Evolutionary conservation across 2,888 invertebrate species (phyloP).

Genomic region (Allygus modestus): DNA sequence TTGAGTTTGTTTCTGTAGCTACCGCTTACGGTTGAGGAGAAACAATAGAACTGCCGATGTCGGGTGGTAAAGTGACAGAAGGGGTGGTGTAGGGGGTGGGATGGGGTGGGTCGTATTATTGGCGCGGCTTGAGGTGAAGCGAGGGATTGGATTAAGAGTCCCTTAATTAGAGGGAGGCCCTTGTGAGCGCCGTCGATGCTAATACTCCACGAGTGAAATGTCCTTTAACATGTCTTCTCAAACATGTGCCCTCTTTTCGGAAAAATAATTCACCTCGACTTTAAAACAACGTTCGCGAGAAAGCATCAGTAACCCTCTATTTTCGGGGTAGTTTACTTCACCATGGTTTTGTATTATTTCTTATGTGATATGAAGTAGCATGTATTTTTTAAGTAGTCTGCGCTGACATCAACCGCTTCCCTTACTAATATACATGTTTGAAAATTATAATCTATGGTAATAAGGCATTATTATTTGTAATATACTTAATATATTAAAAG

Average conservation of each 20-base stretch:
- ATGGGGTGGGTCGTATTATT: constrained; percentile 9
- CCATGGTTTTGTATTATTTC: no score
- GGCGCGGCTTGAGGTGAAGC: constrained; percentile 37
- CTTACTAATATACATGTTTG: no score
- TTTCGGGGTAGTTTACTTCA: no score
- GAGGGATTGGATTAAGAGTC: constrained; percentile 45
- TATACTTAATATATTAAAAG: no score
- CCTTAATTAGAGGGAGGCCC: constrained; percentile 31
- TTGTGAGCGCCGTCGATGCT: constrained; percentile 19
- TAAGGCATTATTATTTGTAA: no score
- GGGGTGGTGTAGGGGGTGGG: neutral
- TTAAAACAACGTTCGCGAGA: neutral
- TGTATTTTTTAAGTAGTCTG: no score
- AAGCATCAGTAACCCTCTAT: no score
- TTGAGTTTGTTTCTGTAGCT: constrained; percentile 3
- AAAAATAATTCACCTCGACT: neutral
- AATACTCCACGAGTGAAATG: constrained; percentile 15
- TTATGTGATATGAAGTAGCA: no score
- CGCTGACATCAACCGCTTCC: no score
- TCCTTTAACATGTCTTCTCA: constrained; percentile 17
- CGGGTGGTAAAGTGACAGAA: constrained; percentile 10
- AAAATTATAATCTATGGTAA: no score
- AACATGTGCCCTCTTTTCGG: neutral
- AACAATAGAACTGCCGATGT: constrained; percentile 26
- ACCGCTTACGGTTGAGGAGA: constrained; percentile 13